phyloP scores from a whole-genome alignment of 35 echinoderm and acorn worm genomes.

The Holothuria glaberrima region DNA sequence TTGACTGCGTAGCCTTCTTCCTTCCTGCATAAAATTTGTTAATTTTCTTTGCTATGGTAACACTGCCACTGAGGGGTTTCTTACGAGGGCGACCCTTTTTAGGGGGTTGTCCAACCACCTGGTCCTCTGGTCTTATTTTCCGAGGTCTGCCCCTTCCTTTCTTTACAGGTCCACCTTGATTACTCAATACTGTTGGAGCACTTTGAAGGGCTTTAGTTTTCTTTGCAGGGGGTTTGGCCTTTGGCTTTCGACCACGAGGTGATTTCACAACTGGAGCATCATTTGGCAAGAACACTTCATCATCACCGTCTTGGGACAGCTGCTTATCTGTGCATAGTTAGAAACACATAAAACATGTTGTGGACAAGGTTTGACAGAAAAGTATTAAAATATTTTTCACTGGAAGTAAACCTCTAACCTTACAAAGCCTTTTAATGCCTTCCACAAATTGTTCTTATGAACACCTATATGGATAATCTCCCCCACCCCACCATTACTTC shows the following conservation, averaged over 20 bases:
- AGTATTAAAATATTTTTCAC: no score
- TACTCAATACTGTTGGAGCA: background rate
- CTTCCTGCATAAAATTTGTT: slow-evolving; percentile 58
- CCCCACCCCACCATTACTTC: no score
- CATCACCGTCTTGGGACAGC: slow-evolving; percentile 11
- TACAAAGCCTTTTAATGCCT: no score
- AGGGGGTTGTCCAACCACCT: slow-evolving; percentile 12
- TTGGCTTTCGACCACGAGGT: slow-evolving; percentile 39
- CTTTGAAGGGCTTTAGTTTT: background rate
- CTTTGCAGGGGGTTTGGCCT: background rate
- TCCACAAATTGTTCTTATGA: no score
- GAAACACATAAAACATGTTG: background rate
- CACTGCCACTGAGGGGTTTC: slow-evolving; percentile 48
- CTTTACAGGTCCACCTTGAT: slow-evolving; percentile 38
- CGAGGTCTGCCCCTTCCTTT: slow-evolving; percentile 49
- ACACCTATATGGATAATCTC: no score
- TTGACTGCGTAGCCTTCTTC: slow-evolving; percentile 37
- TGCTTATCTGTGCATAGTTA: background rate
- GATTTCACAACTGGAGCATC: slow-evolving; percentile 14
- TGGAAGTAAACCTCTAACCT: no score
- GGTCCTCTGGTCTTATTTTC: slow-evolving; percentile 48
- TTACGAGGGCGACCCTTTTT: slow-evolving; percentile 54
- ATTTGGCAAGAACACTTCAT: slow-evolving; percentile 47
- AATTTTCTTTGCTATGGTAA: slow-evolving; percentile 60
- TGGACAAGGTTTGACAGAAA: background rate